Evolutionary conservation across 1,140 invertebrate genomes (phyloP), one percentile per base, ranked within the genome.

Genomic region (Macrosteles quadrilineatus): DNA sequence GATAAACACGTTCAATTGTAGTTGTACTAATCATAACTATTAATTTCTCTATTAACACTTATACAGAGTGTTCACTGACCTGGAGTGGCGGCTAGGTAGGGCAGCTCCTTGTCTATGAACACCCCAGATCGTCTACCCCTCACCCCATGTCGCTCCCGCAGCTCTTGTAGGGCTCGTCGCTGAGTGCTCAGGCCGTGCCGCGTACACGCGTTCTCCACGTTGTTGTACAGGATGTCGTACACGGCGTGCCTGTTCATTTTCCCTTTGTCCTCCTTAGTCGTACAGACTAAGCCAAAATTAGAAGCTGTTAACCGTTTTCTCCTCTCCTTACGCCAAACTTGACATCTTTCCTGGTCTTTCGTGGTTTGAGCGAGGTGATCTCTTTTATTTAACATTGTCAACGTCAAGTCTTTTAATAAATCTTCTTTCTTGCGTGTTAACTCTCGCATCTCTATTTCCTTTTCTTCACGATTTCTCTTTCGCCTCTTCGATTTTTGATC

Each of bases 271-370:
- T 19, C 53, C 29, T 29, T 9, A 12, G 29, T 23, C 12, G 23
- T 12, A 14, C 53, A 57, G 1, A 57, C 29, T 14, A 21, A 14
- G 11, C 53, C 53, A 25, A 57, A 57, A 25, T 57, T 57, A 25
- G 53, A 57, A 19, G 53, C 53, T 3, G 53, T 57, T 2, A 57
- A 25, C 3, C 53, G 53, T 29, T 57, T 57, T 14, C 23, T 57
- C 14, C 53, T 57, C 29, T 57, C 53, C 23, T 57, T 27, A 3
- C 21, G 29, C 53, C 53, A 57, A 19, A 57, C 2, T 6, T 23
- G 9, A 25, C 53, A 2, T 12, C 9, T 21, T 14, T 29, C 29
- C 23, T 57, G 53, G 29, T 57, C 23, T 27, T 85, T 68, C 90
- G 83, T n/a, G 32, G 14, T 36, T 36, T 36, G 32, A 36, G 32